These are phyloP conservation scores for Megamerina dolium DNA, from an alignment of 2,888 invertebrate species.

Conservation along the genomic window DNA sequence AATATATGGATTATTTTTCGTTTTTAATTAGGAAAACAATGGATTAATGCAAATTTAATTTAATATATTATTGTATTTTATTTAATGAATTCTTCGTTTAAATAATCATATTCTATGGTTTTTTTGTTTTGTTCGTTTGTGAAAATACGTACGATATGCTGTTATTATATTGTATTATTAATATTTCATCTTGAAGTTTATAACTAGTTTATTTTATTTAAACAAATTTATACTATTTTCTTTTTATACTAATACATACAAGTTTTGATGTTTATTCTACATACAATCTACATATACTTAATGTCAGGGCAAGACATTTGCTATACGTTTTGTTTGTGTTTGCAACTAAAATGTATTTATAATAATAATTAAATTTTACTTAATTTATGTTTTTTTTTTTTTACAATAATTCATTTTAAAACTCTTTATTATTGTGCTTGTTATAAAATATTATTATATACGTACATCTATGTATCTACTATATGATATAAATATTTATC, in stretches of 20 bases:
- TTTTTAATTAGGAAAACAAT: conserved; percentile 10
- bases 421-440: no score
- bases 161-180: conserved; percentile 18
- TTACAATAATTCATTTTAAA: no score
- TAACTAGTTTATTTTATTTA: conserved; percentile 11
- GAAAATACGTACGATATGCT: conserved; percentile 35
- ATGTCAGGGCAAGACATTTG: conserved; percentile 11
- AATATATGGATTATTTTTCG: not conserved
- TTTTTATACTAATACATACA: no score
- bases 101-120: no score
- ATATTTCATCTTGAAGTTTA: conserved; percentile 13
- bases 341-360: no score
- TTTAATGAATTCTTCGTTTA: no score
- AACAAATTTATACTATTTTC: conserved; percentile 22
- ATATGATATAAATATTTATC: conserved; percentile 16
- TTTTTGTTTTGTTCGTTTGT: conserved; percentile 21
- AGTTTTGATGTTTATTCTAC: no score
- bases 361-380: no score
- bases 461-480: no score
- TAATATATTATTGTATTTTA: not conserved
- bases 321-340: no score
- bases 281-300: conserved; percentile 4
- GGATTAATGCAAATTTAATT: not conserved
- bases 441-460: no score
- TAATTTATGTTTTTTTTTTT: conserved; percentile 12